phyloP scores from a whole-genome alignment of 2,888 invertebrate species.

The Apamea anceps region DNA sequence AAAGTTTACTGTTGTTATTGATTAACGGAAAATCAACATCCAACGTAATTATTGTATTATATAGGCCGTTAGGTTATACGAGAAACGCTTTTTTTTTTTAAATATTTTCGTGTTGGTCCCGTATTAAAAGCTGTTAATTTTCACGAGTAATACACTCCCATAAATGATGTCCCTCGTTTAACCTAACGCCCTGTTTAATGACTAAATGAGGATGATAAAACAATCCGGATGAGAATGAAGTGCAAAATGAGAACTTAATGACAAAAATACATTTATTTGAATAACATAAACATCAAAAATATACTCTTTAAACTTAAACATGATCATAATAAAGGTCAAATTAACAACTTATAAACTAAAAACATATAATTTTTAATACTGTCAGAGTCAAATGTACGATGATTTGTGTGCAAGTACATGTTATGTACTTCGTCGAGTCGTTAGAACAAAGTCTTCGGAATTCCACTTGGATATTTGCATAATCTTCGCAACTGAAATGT shows the following conservation, averaged over 20 bases:
- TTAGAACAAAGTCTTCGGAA: conserved; percentile 70
- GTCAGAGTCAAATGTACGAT: conserved; percentile 74
- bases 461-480: conserved; percentile 57
- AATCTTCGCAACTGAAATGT: conserved; percentile 71
- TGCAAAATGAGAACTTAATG: conserved; percentile 4
- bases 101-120: no score
- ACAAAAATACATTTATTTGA: conserved; percentile 51
- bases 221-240: conserved; percentile 12
- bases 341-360: conserved; percentile 29
- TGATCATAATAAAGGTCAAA: conserved; percentile 4
- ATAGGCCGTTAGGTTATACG: no score
- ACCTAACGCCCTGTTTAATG: no score
- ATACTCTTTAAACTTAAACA: conserved; percentile 13
- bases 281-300: conserved; percentile 10
- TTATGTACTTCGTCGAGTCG: conserved; percentile 62
- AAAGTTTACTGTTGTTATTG: no score
- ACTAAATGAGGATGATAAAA: not conserved
- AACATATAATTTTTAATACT: conserved; percentile 67
- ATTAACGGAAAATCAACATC: no score
- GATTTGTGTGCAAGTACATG: conserved; percentile 68
- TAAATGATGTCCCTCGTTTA: no score
- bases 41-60: no score
- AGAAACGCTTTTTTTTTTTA: no score
- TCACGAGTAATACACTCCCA: no score
- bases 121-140: no score